Conservation (phyloP, 2,797 vertebrate genomes). For the Telmatherina bonti region DNA sequence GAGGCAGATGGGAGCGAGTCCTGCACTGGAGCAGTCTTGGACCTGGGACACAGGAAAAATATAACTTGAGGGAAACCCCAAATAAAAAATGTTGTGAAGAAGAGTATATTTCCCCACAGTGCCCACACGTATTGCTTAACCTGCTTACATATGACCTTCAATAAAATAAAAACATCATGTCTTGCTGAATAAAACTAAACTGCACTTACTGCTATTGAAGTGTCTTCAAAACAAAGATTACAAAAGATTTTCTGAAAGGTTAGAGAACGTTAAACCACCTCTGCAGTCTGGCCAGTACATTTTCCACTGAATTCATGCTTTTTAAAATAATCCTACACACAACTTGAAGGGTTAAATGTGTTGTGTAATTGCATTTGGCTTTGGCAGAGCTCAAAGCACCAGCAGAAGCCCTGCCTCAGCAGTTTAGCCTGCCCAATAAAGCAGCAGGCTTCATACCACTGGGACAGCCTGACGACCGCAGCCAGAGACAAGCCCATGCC, state of each 20-base stretch:
- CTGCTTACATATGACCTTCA: slow-evolving; percentile 15
- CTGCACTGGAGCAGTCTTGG: slow-evolving; percentile 23
- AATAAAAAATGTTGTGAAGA: slow-evolving; percentile 20
- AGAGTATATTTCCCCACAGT: slow-evolving; percentile 1
- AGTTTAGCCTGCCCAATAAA: slow-evolving; percentile 83
- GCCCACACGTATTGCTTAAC: slow-evolving; percentile 10
- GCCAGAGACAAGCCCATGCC: slow-evolving; percentile 77
- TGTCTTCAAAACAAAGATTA: slow-evolving; percentile 12
- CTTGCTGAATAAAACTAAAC: not conserved
- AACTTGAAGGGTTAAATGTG: slow-evolving; percentile 73
- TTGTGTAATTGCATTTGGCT: slow-evolving; percentile 82
- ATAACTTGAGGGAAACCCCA: slow-evolving; percentile 46
- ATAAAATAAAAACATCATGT: slow-evolving; percentile 2
- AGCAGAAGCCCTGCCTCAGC: slow-evolving; percentile 85
- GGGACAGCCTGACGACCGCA: slow-evolving; percentile 79
- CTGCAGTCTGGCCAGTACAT: not conserved
- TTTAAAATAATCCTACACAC: slow-evolving; percentile 31
- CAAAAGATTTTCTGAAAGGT: slow-evolving; percentile 3
- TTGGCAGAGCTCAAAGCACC: slow-evolving; percentile 72
- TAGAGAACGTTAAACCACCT: slow-evolving; percentile 1
- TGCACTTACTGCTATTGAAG: too few relatives aligned
- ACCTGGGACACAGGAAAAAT: slow-evolving; percentile 23
- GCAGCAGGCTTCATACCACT: slow-evolving; percentile 83
- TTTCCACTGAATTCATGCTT: slow-evolving; percentile 31
- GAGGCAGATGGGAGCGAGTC: slow-evolving; percentile 70